phyloP scores from a whole-genome alignment of 2,113 vertebrate genomes.

The Archilochus colubris region DNA sequence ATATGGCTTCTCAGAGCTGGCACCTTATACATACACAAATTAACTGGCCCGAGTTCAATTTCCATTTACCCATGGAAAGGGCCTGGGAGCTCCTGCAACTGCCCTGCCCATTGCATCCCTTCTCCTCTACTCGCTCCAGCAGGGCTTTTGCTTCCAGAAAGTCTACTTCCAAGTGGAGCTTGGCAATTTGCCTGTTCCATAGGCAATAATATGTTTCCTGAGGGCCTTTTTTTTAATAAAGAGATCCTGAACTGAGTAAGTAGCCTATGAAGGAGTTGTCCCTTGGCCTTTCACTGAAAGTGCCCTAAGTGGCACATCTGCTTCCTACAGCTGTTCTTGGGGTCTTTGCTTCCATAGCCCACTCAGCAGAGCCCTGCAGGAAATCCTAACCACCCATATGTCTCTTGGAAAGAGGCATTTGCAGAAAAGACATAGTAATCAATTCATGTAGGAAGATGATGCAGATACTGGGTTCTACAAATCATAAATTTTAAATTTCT shows the following conservation, averaged over 20 bases:
- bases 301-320: neutral
- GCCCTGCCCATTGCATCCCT: neutral
- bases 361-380: neutral
- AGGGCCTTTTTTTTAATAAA: neutral
- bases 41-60: neutral
- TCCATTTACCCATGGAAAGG: neutral
- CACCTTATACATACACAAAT: neutral
- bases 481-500: neutral
- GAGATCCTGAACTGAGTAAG: neutral
- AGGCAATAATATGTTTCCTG: neutral
- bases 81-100: neutral
- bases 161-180: neutral
- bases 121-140: neutral
- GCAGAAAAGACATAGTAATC: neutral
- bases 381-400: neutral
- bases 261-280: neutral
- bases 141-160: neutral
- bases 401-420: neutral
- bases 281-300: neutral
- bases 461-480: neutral
- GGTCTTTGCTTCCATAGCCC: neutral
- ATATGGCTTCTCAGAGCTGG: neutral
- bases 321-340: constrained; percentile 7
- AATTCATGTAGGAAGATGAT: neutral
- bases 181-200: neutral